These are phyloP conservation scores for Tridacna crocea DNA, from an alignment of 2,888 invertebrate genomes.

Conservation along the genomic window DNA sequence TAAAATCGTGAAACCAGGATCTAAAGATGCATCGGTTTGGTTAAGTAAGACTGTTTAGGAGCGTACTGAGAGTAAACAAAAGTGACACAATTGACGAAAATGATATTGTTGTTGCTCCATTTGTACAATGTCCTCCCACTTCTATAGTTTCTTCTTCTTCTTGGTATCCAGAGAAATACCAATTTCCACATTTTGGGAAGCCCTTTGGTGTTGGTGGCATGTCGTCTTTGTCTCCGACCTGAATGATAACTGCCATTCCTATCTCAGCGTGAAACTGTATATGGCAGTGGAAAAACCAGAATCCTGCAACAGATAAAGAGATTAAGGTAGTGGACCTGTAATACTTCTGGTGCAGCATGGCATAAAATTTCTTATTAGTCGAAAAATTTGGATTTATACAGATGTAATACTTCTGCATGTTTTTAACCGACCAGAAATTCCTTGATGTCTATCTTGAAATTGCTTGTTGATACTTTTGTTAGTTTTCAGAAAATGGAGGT, in stretches of 20 bases:
- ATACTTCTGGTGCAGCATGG: no score
- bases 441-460: no score
- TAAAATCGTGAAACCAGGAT: no score
- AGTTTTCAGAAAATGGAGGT: no score
- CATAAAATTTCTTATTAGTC: no score
- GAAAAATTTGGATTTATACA: no score
- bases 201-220: conserved; percentile 90
- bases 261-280: conserved; percentile 96
- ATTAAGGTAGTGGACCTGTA: no score
- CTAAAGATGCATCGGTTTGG: no score
- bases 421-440: no score
- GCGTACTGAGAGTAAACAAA: background rate
- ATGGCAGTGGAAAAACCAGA: conserved; percentile 96
- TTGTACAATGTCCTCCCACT: background rate
- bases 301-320: conserved; percentile 87
- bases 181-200: conserved; percentile 92
- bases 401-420: no score
- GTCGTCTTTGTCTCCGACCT: conserved; percentile 92
- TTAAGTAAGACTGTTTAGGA: no score
- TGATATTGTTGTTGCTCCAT: background rate
- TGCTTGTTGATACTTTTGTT: no score
- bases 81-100: background rate
- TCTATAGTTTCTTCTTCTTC: conserved; percentile 27
- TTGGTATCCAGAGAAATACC: conserved; percentile 61
- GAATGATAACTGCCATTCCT: conserved; percentile 94